These are phyloP conservation scores for Lepus oiostolus DNA, from an alignment of 2,797 vertebrate genomes.

Conservation along the genomic window DNA sequence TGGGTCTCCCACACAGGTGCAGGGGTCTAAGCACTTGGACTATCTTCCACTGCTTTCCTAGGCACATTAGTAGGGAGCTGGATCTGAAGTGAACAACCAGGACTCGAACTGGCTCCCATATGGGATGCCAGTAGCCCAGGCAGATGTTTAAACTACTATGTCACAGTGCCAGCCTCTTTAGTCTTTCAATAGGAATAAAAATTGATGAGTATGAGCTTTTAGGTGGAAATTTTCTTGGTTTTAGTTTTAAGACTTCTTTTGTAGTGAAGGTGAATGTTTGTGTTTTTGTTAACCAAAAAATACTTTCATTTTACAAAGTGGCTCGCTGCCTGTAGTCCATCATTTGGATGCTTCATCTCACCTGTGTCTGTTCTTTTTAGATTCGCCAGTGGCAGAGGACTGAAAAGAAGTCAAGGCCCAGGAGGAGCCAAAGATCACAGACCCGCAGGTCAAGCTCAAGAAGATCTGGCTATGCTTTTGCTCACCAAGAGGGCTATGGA, in stretches of 20 bases:
- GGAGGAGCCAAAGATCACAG: conserved; percentile 87
- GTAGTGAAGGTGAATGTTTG: background rate
- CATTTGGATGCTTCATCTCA: background rate
- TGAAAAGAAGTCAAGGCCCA: conserved; percentile 88
- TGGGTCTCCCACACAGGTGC: too few relatives aligned
- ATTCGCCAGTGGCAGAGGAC: conserved; percentile 90
- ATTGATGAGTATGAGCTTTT: background rate
- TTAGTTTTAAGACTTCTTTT: conserved; percentile 24
- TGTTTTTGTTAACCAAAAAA: background rate
- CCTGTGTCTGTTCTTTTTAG: conserved; percentile 82
- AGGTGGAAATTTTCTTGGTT: background rate
- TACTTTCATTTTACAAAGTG: background rate
- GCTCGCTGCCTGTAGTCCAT: background rate
- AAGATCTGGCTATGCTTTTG: conserved; percentile 92
- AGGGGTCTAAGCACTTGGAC: too few relatives aligned
- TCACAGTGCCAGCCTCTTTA: too few relatives aligned
- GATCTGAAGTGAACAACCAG: too few relatives aligned
- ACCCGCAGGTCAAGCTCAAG: conserved; percentile 91
- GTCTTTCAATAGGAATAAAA: conserved; percentile 25
- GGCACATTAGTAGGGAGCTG: too few relatives aligned
- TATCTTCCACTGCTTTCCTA: too few relatives aligned
- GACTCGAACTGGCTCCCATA: too few relatives aligned
- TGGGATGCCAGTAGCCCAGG: too few relatives aligned
- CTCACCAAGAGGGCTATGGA: conserved; percentile 93
- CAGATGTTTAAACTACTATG: too few relatives aligned